Evolutionary conservation across 2,888 invertebrate species (phyloP), one percentile per base, ranked within the genome.

Genomic region (Ophion costatus): DNA sequence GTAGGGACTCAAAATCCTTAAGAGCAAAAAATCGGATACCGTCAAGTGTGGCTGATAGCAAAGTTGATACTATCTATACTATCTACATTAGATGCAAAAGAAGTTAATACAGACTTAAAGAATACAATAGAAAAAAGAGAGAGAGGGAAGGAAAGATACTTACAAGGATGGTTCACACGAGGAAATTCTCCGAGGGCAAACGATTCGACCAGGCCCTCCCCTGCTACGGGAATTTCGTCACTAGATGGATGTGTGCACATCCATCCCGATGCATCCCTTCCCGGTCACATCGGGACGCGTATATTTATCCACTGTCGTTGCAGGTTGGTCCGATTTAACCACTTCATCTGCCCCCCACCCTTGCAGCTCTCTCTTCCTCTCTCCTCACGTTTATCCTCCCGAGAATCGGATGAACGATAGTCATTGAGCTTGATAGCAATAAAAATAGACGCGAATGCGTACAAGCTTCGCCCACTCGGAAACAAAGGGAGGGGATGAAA

Each of bases 371-470:
- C 24, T 42, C 2, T 63, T 38, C 17, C 63, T 56, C 74, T 17
- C 51, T 51, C 51, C 17, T 14, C 51, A 17, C 4, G 14, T 14
- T 5, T 51, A 17, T 17, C 64, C 75, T 75, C 84, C 42, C 75
- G 79, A 73, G 73, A 71, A 79, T 85, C 80, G 82, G 67, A 82
- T 82, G 82, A 75, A 79, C 82, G 84, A 80, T 84, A 81, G 75
- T 78, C 66, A 81, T 63, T 70, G 20, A 78, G 74, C 74, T 70
- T 64, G 74, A 56, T 67, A 61, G n/a, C 38, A 22, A n/a, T 51
- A 22, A 78, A 61, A 69, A 63, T 56, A 33, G 51, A 29, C 38
- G 61, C 6, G 11, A 42, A 24, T 0, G 11, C n/a, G 20, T 24
- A 64, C 45, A 14, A 14, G 17, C 14, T 5, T 3, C 51, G 17